Evolutionary conservation across 2,888 invertebrate genomes (phyloP).

Genomic region (Drosophila dives): DNA sequence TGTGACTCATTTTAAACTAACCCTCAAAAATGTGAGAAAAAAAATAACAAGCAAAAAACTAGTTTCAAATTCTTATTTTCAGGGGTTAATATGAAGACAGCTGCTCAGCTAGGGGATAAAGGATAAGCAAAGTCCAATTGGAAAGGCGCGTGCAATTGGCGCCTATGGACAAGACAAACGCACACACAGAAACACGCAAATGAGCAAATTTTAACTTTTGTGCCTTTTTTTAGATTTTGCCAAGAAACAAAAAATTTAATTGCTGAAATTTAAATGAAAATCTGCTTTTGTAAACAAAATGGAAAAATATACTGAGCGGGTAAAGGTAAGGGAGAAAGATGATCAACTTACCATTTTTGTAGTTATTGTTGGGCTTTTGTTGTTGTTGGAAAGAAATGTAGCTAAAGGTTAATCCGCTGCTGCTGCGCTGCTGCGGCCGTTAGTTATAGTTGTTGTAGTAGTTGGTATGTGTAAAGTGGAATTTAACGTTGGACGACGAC

Average conservation of each 20-base stretch:
- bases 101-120: slow-evolving; percentile 39
- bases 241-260: slow-evolving; percentile 14
- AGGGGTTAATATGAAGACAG: slow-evolving; percentile 25
- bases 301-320: not conserved
- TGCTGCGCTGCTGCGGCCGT: slow-evolving; percentile 47
- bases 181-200: not conserved
- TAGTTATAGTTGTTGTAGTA: slow-evolving; percentile 29
- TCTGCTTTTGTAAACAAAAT: slow-evolving; percentile 52
- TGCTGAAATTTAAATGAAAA: slow-evolving; percentile 58
- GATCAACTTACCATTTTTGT: slow-evolving; percentile 72
- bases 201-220: slow-evolving; percentile 30
- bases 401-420: slow-evolving; percentile 79
- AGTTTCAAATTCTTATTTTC: slow-evolving; percentile 16
- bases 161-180: not conserved
- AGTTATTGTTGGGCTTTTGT: slow-evolving; percentile 57
- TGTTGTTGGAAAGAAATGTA: slow-evolving; percentile 67
- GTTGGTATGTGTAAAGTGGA: slow-evolving; percentile 75
- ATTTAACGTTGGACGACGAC: slow-evolving; percentile 61
- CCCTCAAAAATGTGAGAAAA: not conserved
- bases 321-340: not conserved
- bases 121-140: slow-evolving; percentile 36
- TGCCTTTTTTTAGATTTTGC: slow-evolving; percentile 47
- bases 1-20: slow-evolving; percentile 32
- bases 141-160: slow-evolving; percentile 25
- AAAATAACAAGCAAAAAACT: slow-evolving; percentile 17